Evolutionary conservation across 1,140 invertebrate genomes (phyloP).

Genomic region (Theocolax elegans): DNA sequence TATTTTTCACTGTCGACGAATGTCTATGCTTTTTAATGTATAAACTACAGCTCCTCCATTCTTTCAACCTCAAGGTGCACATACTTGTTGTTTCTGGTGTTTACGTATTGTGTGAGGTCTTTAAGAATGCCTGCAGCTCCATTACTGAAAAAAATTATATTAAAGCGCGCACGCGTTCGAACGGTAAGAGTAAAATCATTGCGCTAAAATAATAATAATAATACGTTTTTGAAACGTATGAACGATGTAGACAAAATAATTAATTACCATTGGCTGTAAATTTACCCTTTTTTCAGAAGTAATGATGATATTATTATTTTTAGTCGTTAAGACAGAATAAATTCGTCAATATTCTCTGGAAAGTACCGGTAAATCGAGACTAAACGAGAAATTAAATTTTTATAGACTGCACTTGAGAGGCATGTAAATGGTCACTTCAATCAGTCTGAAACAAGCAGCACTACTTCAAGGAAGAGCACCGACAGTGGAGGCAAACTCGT

Average conservation of each 20-base stretch:
- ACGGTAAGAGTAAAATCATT: neutral
- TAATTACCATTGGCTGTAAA: too few species aligned
- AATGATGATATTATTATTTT: too few species aligned
- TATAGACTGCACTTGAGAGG: constrained; percentile 84
- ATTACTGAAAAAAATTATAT: neutral
- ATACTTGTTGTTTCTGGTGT: neutral
- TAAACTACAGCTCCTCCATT: neutral
- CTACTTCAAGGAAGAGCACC: constrained; percentile 73
- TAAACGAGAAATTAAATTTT: constrained; percentile 28
- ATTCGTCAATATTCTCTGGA: constrained; percentile 22
- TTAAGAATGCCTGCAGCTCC: neutral
- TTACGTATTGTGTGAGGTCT: neutral
- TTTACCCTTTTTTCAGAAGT: too few species aligned
- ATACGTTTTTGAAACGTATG: too few species aligned
- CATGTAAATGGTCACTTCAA: constrained; percentile 95
- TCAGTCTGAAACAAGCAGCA: constrained; percentile 69
- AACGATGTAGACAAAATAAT: too few species aligned
- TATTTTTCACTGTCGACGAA: neutral
- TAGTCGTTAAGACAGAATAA: too few species aligned
- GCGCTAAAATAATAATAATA: neutral
- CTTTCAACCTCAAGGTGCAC: neutral
- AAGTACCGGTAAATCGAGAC: neutral
- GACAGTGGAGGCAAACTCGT: constrained; percentile 80
- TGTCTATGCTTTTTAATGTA: neutral
- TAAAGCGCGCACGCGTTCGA: neutral